Percentiles rank a stretch among this genome's conserved stretches.
These are phyloP conservation scores for Esperia sulphurella DNA, from an alignment of 2,888 invertebrate genomes.

Conservation along the genomic window DNA sequence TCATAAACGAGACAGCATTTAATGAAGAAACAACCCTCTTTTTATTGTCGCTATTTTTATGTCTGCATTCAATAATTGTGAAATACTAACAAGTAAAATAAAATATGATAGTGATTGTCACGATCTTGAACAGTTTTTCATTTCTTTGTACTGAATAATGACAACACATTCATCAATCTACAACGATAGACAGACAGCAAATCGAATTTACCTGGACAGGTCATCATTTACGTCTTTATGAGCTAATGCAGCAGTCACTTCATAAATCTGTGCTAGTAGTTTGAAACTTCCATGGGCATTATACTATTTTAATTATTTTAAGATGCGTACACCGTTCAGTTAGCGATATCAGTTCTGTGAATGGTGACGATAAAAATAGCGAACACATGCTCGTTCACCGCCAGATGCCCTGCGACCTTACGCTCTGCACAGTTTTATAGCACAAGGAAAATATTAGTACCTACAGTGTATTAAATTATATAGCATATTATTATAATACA, in stretches of 20 bases:
- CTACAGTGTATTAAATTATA: too few relatives aligned
- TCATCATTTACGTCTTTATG: neutral
- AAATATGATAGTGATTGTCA: too few relatives aligned
- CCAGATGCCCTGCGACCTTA: constrained; percentile 73
- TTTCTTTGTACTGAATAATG: neutral
- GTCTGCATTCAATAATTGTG: too few relatives aligned
- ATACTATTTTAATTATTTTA: constrained; percentile 9
- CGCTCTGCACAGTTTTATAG: constrained; percentile 42
- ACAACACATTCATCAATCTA: neutral
- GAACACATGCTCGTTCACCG: constrained; percentile 56
- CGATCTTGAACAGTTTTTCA: too few relatives aligned
- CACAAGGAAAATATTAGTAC: neutral
- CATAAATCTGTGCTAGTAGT: neutral
- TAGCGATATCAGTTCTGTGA: constrained; percentile 58
- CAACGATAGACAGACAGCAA: neutral
- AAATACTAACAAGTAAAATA: too few relatives aligned
- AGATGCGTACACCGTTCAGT: constrained; percentile 35
- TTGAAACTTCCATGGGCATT: neutral
- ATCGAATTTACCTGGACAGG: neutral
- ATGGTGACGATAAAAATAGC: constrained; percentile 69
- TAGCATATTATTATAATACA: too few relatives aligned
- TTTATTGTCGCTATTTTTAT: too few relatives aligned
- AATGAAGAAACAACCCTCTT: too few relatives aligned
- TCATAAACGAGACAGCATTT: too few relatives aligned
- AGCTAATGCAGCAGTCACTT: neutral